A percentile compares a stretch with the other conserved stretches of the same genome.
These are phyloP conservation scores for Mesocentrotus franciscanus DNA, from an alignment of 53 echinoderm and acorn worm genomes.

Conservation along the genomic window DNA sequence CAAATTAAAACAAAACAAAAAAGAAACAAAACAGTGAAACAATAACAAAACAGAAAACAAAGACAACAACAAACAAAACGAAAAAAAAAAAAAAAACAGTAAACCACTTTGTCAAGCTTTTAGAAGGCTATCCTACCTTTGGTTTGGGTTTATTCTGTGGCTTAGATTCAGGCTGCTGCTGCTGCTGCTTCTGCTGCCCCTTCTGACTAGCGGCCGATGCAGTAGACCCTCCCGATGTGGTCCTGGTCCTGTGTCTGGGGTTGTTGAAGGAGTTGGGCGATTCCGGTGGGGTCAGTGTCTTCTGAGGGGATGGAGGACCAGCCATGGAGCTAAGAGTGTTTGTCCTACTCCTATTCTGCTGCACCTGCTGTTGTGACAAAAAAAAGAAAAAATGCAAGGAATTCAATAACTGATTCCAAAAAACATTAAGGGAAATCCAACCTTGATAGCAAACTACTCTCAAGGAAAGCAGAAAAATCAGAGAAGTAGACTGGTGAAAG, in stretches of 20 bases:
- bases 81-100: background rate
- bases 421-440: background rate
- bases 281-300: slow-evolving; percentile 86
- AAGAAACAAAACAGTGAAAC: too few species aligned
- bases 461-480: too few species aligned
- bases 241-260: slow-evolving; percentile 57
- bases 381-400: background rate
- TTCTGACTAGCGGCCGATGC: slow-evolving; percentile 18
- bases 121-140: slow-evolving; percentile 41
- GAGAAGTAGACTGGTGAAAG: too few species aligned
- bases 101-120: background rate
- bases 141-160: slow-evolving; percentile 65
- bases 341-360: slow-evolving; percentile 39
- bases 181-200: background rate
- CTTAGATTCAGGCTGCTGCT: slow-evolving; percentile 72
- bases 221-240: slow-evolving; percentile 69
- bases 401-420: background rate
- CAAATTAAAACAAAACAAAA: background rate
- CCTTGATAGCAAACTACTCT: too few species aligned
- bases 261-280: slow-evolving; percentile 67
- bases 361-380: background rate
- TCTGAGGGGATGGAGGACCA: slow-evolving; percentile 75
- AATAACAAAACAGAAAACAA: too few species aligned
- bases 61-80: background rate
- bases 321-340: slow-evolving; percentile 41